A percentile compares a stretch with the other conserved stretches of the same genome.
Evolutionary conservation across 2,797 vertebrate species (phyloP).

Genomic region (Pseudochaenichthys georgianus): DNA sequence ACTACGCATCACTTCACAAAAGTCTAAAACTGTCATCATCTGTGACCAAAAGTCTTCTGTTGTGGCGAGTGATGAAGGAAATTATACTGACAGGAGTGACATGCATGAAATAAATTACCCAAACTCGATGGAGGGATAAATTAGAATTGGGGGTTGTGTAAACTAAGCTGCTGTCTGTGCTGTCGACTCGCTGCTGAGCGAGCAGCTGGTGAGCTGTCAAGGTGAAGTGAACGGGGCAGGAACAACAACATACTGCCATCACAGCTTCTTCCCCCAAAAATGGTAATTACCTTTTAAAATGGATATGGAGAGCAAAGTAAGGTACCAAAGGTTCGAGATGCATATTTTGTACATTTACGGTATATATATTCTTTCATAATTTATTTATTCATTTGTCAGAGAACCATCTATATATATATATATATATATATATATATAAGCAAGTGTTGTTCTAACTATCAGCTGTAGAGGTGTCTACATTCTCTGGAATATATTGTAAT

Average conservation of each 20-base stretch:
- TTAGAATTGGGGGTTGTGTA: slow-evolving; percentile 53
- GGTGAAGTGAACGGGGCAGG: slow-evolving; percentile 55
- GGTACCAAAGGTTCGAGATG: neutral
- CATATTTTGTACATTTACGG: slow-evolving; percentile 8
- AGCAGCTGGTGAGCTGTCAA: slow-evolving; percentile 56
- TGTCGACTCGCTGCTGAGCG: slow-evolving; percentile 49
- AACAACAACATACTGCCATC: slow-evolving; percentile 57
- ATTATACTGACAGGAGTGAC: slow-evolving; percentile 50
- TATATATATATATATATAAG: no score
- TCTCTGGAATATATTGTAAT: no score
- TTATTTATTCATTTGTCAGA: neutral
- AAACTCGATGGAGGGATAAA: slow-evolving; percentile 58
- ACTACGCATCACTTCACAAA: slow-evolving; percentile 21
- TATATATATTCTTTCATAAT: no score
- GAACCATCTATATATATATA: neutral
- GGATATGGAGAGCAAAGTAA: neutral
- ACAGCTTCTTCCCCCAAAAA: slow-evolving; percentile 27
- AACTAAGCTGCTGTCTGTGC: slow-evolving; percentile 56
- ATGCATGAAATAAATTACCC: slow-evolving; percentile 59
- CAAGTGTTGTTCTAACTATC: no score
- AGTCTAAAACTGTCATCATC: slow-evolving; percentile 26
- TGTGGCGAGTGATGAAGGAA: slow-evolving; percentile 29
- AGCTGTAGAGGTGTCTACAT: no score
- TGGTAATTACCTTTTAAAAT: slow-evolving; percentile 36
- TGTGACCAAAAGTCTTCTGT: slow-evolving; percentile 25